Base-by-base conservation (phyloP, 2,797 vertebrate genomes). In the Sardinella longiceps region DNA sequence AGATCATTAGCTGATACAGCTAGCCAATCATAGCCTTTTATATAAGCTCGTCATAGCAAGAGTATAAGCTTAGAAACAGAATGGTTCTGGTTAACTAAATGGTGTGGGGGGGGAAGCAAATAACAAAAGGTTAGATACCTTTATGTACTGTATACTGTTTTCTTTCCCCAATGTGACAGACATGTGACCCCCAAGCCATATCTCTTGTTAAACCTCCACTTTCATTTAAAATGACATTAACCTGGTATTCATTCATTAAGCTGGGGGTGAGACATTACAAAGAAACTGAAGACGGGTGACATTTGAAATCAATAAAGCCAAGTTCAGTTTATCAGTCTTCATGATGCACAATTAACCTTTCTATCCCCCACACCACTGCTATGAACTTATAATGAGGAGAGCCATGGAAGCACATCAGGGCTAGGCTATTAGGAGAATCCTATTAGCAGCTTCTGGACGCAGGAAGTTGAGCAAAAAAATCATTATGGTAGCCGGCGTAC, bases 371-470 rank as follows among this genome's bases (percentile, higher is more conserved):
- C 0, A 45, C 89, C 85, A 56, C 45, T 43, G 82, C 86, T 37
- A 20, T 85, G 87, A 81, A 86, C 82, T 87, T 11, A 86, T 91
- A 91, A 90, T 70, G 88, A 89, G 86, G 85, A 86, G 86, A 85
- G 88, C 87, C 90, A 89, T 88, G 89, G 77, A 81, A 85, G 9
- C 0, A 84, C 87, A 91, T 87, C 77, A 77, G 85, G 87, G 80
- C 51, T 89, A 93, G 93, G 94, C 84, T 90, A 92, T 88, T 89
- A 91, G 92, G 88, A 88, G 88, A 93, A 93, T 92, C 87, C 89
- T 88, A 93, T 92, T 94, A 92, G 90, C 33, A 77, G 70, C 18
- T 74, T 30, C 66, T 39, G 30, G 15, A 2, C 66, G 1, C 30
- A 18, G 14, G 66, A 74, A 23, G 70, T 43, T 43, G 37, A 77